A percentile compares a stretch with the other conserved stretches of the same genome.
phyloP scores from a whole-genome alignment of 92 coral and sea anemone genomes.

The Umimayanthus chanpuru region DNA sequence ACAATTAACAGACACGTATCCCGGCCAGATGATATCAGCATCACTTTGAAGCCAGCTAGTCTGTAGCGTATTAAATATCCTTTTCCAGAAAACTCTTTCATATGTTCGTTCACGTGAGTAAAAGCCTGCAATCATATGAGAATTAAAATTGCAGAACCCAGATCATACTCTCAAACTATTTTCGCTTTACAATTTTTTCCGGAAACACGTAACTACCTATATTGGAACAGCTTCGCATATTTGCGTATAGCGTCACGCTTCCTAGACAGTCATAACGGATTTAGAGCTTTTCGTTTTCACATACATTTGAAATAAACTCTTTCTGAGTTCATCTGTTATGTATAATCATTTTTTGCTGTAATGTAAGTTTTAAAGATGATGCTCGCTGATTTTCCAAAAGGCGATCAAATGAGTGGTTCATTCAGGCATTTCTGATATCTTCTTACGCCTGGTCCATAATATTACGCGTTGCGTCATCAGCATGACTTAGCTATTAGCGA shows the following conservation, averaged over 20 bases:
- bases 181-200: not conserved
- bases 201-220: conserved; percentile 10
- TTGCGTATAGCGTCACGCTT: not conserved
- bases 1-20: not conserved
- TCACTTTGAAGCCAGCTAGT: not conserved
- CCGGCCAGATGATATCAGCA: not conserved
- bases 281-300: too few relatives aligned
- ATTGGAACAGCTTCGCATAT: not conserved
- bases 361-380: too few relatives aligned
- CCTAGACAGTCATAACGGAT: not conserved
- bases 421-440: too few relatives aligned
- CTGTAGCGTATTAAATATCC: not conserved
- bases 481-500: too few relatives aligned
- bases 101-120: not conserved
- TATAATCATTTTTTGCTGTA: too few relatives aligned
- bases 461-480: too few relatives aligned
- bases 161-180: not conserved
- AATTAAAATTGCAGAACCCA: not conserved
- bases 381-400: too few relatives aligned
- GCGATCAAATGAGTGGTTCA: too few relatives aligned
- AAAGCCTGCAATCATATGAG: not conserved
- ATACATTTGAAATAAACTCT: too few relatives aligned
- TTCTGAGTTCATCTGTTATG: too few relatives aligned
- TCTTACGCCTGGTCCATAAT: too few relatives aligned
- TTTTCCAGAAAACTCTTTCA: not conserved